phyloP scores from a whole-genome alignment of 2,113 vertebrate genomes.

The Bubo bubo region DNA sequence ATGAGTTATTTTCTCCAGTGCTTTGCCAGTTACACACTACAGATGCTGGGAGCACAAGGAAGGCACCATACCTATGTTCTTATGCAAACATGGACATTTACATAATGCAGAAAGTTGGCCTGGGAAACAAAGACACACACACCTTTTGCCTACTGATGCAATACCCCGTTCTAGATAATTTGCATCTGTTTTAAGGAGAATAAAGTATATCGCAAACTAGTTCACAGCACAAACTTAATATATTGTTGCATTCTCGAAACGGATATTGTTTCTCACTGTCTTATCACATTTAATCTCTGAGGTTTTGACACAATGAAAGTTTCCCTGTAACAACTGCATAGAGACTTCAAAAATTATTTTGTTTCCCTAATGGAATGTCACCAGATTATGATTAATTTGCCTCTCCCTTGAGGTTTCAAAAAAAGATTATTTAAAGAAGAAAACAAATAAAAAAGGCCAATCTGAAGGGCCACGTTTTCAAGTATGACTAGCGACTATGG shows the following conservation, averaged over 20 bases:
- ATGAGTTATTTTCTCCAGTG: background rate
- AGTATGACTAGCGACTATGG: background rate
- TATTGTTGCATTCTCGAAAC: background rate
- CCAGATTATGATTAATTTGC: slow-evolving; percentile 41
- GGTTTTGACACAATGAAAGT: slow-evolving; percentile 1
- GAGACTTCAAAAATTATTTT: slow-evolving; percentile 38
- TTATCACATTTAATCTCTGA: background rate
- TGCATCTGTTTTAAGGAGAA: background rate
- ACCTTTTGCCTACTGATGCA: background rate
- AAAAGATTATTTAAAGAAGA: slow-evolving; percentile 12
- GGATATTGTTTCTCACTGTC: background rate
- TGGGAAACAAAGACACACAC: background rate
- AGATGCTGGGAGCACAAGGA: background rate
- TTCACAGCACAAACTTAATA: background rate
- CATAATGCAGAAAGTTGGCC: background rate
- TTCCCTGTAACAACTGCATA: slow-evolving; percentile 21
- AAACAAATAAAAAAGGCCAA: slow-evolving; percentile 4
- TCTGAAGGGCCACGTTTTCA: background rate
- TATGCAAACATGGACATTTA: background rate
- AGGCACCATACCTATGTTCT: background rate
- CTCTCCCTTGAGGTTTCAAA: background rate
- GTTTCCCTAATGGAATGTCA: slow-evolving; percentile 25
- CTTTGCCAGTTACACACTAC: background rate
- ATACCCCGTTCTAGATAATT: background rate
- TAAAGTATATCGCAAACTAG: background rate